A percentile compares a stretch with the other conserved stretches of the same genome.
Conservation (phyloP, 2,797 vertebrate genomes). For the Poecilia picta region DNA sequence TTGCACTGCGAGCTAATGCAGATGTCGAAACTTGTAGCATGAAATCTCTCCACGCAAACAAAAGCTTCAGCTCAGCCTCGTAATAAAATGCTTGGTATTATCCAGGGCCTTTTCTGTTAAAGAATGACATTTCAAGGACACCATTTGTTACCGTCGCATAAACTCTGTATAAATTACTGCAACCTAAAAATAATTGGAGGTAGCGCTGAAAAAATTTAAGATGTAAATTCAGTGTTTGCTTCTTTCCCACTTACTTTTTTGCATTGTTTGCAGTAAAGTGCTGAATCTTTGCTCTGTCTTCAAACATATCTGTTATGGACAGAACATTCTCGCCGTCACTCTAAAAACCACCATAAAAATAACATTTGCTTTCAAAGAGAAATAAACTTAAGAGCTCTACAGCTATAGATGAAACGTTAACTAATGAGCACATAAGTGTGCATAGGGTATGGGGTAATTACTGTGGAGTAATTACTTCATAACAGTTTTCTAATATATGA, state of each 20-base stretch:
- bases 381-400: background rate
- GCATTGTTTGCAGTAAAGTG: background rate
- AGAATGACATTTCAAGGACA: conserved; percentile 27
- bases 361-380: background rate
- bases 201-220: conserved; percentile 37
- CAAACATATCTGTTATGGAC: background rate
- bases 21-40: conserved; percentile 24
- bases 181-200: conserved; percentile 35
- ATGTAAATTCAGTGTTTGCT: background rate
- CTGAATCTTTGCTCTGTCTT: background rate
- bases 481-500: conserved; percentile 2
- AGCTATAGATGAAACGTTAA: conserved; percentile 9
- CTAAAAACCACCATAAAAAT: background rate
- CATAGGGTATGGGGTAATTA: conserved; percentile 13
- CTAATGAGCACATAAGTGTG: conserved; percentile 22
- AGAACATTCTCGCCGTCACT: background rate
- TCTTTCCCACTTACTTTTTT: background rate
- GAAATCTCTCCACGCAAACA: conserved; percentile 14
- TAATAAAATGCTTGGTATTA: conserved; percentile 24
- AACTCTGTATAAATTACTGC: conserved; percentile 14
- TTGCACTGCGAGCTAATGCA: conserved; percentile 25
- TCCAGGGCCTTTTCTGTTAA: conserved; percentile 1
- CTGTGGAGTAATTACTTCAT: conserved; percentile 19
- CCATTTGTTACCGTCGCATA: conserved; percentile 13
- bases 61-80: conserved; percentile 19